Evolutionary conservation across 2,888 invertebrate genomes (phyloP).

Genomic region (Phyto melanocephala): DNA sequence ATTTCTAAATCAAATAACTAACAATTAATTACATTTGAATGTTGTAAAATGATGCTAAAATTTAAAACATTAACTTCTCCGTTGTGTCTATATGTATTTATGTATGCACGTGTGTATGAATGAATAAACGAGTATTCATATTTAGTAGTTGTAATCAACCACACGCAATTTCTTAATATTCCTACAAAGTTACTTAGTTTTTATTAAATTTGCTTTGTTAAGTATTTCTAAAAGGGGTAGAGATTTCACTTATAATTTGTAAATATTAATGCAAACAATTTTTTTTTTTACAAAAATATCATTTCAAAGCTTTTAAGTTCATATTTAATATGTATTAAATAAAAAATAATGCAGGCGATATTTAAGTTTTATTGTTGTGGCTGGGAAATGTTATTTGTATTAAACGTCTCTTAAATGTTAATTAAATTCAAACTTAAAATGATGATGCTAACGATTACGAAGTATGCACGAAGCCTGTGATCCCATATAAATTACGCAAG

Average conservation of each 20-base stretch:
- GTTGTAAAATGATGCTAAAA: neutral
- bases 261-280: slow-evolving; percentile 2
- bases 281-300: neutral
- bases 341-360: neutral
- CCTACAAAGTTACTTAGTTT: slow-evolving; percentile 22
- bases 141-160: slow-evolving; percentile 41
- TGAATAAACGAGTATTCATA: slow-evolving; percentile 21
- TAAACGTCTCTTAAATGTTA: too few relatives aligned
- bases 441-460: too few relatives aligned
- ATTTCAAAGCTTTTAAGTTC: neutral
- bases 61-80: too few relatives aligned
- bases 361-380: too few relatives aligned
- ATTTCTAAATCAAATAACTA: slow-evolving; percentile 20
- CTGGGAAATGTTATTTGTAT: too few relatives aligned
- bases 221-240: neutral
- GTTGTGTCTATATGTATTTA: neutral
- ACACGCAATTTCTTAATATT: slow-evolving; percentile 52
- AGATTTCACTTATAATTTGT: neutral
- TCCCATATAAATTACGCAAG: too few relatives aligned
- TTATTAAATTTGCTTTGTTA: neutral
- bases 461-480: too few relatives aligned
- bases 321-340: neutral
- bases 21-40: slow-evolving; percentile 51
- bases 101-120: neutral
- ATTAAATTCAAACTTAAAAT: too few relatives aligned